Evolutionary conservation across 2,113 vertebrate genomes (phyloP), one percentile per base, ranked within the genome.

Genomic region (Chionomys nivalis): DNA sequence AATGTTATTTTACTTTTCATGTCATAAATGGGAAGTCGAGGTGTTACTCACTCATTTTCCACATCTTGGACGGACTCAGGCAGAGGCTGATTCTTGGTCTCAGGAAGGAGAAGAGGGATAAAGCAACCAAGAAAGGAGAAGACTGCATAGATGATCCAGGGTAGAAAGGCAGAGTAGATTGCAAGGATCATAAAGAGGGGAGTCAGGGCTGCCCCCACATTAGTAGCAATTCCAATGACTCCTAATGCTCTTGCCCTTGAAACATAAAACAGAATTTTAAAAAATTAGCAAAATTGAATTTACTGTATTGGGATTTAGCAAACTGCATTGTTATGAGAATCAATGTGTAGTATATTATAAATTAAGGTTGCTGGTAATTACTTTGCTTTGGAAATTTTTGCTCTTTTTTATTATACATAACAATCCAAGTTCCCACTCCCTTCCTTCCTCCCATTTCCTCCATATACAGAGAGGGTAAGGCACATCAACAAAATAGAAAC

Each of bases 41-140:
- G 3, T 14, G 36, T 23, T 79, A 95, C 91, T 86, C 97, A 98
- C 98, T 97, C 97, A 93, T 96, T 97, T 90, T 99, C 98, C 47
- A 96, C 97, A 0, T 99, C 98, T 89, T 98, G 97, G 94, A 99
- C 96, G 14, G 98, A 98, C 94, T 99, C 98, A 6, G 98, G 98
- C 26, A 99, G 98, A 42, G 98, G 98, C 91, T 94, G 96, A 92
- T 98, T 93, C 1, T 96, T 98, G 11, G 98, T 99, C 96, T 99
- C 99, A 0, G 99, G 98, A 94, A 99, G 98, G 1, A 96, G 97
- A 79, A 98, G 85, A 23, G 98, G 96, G 3, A 98, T 44, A 19
- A 97, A 55, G 2, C 98, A 97, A 0, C 98, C 96, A n/a, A 98
- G 79, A 36, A 99, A 72, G 2, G 98, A 97, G 1, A 94, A 78